Evolutionary conservation across 1,140 invertebrate genomes (phyloP).

Genomic region (Temnothorax nylanderi): DNA sequence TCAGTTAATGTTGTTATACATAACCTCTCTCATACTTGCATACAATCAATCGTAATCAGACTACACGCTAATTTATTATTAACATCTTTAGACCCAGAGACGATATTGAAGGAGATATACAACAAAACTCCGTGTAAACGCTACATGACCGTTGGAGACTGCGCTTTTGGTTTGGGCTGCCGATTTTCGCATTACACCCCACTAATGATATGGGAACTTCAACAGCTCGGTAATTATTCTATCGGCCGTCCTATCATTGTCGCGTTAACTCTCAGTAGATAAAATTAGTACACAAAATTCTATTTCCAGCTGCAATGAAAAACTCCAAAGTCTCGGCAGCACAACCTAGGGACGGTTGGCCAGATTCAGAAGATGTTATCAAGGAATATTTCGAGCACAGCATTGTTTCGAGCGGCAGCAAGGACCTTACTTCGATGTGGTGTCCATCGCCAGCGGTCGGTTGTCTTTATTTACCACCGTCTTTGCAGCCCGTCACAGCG

Average conservation of each 20-base stretch:
- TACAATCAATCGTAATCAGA: background rate
- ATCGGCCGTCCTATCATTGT: background rate
- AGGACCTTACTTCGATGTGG: slow-evolving; percentile 82
- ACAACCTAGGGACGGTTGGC: slow-evolving; percentile 49
- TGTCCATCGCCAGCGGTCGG: slow-evolving; percentile 85
- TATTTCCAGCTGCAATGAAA: slow-evolving; percentile 74
- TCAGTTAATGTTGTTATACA: background rate
- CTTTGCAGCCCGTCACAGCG: slow-evolving; percentile 86
- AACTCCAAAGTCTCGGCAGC: slow-evolving; percentile 24
- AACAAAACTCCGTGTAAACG: slow-evolving; percentile 87
- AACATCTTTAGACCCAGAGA: slow-evolving; percentile 87
- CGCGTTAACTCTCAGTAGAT: background rate
- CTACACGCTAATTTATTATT: slow-evolving; percentile 9
- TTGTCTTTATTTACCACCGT: slow-evolving; percentile 87
- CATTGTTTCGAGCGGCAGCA: slow-evolving; percentile 40
- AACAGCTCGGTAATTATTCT: slow-evolving; percentile 84
- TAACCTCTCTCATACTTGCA: slow-evolving; percentile 49
- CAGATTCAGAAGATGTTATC: slow-evolving; percentile 73
- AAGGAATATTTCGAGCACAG: slow-evolving; percentile 77
- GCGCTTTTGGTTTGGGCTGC: slow-evolving; percentile 88
- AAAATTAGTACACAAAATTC: slow-evolving; percentile 14
- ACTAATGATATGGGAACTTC: slow-evolving; percentile 86
- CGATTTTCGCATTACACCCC: slow-evolving; percentile 88
- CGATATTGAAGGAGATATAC: slow-evolving; percentile 87
- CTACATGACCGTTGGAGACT: slow-evolving; percentile 86